Evolutionary conservation across 2,797 vertebrate genomes (phyloP), one percentile per base, ranked within the genome.

Genomic region (Epinephelus malabaricus): DNA sequence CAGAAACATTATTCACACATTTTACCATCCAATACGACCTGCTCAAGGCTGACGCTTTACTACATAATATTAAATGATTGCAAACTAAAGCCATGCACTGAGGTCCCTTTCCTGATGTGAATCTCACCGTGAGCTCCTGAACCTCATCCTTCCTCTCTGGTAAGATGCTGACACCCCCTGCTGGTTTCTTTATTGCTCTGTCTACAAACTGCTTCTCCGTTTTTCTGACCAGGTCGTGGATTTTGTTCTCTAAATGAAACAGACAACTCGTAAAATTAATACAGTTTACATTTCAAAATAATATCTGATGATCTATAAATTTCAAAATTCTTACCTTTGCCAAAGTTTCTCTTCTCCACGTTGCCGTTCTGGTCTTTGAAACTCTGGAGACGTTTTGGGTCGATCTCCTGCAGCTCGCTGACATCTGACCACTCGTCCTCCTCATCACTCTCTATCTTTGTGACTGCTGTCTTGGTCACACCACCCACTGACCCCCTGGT

Each of bases 381-480:
- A 66, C 76, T 82, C 69, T 89, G 85, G 2, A 93, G 87, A 62
- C 78, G 83, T 45, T 78, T 82, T 1, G 78, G 78, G 51, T 89
- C 61, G 30, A 95, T 92, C 90, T 96, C 94, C 66, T 93, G 89
- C 80, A 95, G 85, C 87, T 95, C 95, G 7, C 95, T 95, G 81
- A 91, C 87, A 0, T 95, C 94, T 0, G 93, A 93, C 93, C 92
- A 94, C 0, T 93, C 93, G 0, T 86, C 89, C 0, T 92, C 88
- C 0, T 90, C 81, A 0, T 90, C 84, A 2, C 91, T 94, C 53
- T 92, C 91, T 25, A 81, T 17, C 34, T 84, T 81, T 5, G 71
- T 74, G 21, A 84, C 74, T 0, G 73, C n/a, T 0, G 83, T 89
- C 76, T 71, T 86, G 34, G 65, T 81, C 12, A 71, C 61, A 0